phyloP scores from a whole-genome alignment of 2,797 vertebrate species.

The Sandelia bainsii region DNA sequence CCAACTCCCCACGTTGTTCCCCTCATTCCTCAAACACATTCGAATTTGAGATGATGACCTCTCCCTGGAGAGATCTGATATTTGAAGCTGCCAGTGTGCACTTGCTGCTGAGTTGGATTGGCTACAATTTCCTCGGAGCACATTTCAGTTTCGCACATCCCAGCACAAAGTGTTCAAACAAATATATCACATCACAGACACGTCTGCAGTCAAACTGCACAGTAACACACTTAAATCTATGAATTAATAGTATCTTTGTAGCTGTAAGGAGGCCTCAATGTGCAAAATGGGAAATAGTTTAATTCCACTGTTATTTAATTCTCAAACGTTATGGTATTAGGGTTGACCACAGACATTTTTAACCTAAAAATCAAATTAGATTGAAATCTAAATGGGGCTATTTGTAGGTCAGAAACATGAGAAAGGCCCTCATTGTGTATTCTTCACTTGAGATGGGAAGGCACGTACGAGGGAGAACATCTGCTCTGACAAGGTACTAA shows the following conservation, averaged over 20 bases:
- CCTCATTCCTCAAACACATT: conserved; percentile 39
- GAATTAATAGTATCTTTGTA: background rate
- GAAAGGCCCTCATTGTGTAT: conserved; percentile 5
- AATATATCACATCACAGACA: conserved; percentile 6
- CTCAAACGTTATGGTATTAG: background rate
- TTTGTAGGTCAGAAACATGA: conserved; percentile 3
- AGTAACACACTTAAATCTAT: conserved; percentile 3
- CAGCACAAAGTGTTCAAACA: background rate
- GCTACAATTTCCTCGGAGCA: background rate
- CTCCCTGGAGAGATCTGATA: conserved; percentile 20
- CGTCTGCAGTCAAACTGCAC: background rate
- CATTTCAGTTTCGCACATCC: conserved; percentile 7
- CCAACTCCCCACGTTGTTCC: conserved; percentile 4
- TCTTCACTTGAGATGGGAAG: background rate
- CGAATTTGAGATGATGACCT: conserved; percentile 40
- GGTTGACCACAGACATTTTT: background rate
- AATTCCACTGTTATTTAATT: background rate
- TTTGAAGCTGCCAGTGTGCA: conserved; percentile 22
- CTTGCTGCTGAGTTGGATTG: background rate
- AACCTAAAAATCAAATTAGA: conserved; percentile 6
- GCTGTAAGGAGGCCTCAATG: background rate
- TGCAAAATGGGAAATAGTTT: background rate
- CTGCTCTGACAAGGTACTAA: background rate
- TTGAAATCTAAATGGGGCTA: background rate
- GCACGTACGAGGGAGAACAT: conserved; percentile 20